Evolutionary conservation across 2,113 vertebrate species (phyloP).

Genomic region (Oreocharis arfaki): DNA sequence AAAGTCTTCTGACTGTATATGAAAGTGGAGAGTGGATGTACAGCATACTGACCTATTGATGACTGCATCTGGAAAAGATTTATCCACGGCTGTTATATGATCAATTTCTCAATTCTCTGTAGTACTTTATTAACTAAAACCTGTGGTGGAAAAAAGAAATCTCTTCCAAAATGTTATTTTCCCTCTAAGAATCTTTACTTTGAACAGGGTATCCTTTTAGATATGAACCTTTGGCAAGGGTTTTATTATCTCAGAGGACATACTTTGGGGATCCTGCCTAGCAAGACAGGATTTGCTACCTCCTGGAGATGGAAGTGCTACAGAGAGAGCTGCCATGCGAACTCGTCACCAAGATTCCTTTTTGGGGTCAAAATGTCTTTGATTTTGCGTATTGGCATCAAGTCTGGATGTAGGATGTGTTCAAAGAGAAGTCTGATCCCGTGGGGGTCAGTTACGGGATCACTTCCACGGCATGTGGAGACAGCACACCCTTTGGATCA

Average conservation of each 20-base stretch:
- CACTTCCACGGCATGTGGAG: rapidly evolving
- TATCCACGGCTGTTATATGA: neutral
- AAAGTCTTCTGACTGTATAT: neutral
- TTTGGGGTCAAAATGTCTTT: neutral
- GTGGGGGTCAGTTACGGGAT: neutral
- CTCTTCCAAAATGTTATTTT: neutral
- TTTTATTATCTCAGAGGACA: neutral
- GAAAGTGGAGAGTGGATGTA: neutral
- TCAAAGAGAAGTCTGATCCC: neutral
- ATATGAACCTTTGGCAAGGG: neutral
- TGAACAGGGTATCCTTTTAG: neutral
- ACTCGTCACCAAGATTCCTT: neutral
- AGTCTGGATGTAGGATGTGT: neutral
- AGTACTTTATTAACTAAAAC: neutral
- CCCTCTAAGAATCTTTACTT: neutral
- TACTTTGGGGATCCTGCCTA: neutral
- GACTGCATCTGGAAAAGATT: neutral
- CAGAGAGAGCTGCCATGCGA: neutral
- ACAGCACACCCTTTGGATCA: neutral
- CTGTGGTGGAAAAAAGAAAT: neutral
- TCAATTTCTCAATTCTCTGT: neutral
- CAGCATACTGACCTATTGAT: neutral
- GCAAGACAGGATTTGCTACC: neutral
- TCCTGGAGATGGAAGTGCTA: neutral
- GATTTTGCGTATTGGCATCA: neutral